Evolutionary conservation across 2,797 vertebrate genomes (phyloP).

Genomic region (Pterois miles): DNA sequence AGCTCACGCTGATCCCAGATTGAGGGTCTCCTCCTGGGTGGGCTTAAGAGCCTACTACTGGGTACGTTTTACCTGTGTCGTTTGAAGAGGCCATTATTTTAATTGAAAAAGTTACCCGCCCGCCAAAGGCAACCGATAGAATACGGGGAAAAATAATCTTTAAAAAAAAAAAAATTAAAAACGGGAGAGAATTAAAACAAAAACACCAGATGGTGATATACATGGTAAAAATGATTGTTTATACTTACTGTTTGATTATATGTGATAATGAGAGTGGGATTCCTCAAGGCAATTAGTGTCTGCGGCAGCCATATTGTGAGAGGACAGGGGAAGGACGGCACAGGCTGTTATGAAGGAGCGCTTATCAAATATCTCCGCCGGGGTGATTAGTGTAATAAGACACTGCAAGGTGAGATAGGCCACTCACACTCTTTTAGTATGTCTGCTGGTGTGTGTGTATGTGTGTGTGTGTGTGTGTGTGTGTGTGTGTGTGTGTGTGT

Average conservation of each 20-base stretch:
- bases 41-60: slow-evolving; percentile 68
- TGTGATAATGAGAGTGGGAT: slow-evolving; percentile 82
- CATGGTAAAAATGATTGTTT: slow-evolving; percentile 80
- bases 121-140: slow-evolving; percentile 63
- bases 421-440: slow-evolving; percentile 62
- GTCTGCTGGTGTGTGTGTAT: slow-evolving; percentile 21
- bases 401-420: slow-evolving; percentile 78
- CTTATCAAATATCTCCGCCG: slow-evolving; percentile 77
- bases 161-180: slow-evolving; percentile 14
- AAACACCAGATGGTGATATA: slow-evolving; percentile 81
- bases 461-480: slow-evolving; percentile 10
- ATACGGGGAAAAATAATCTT: neutral
- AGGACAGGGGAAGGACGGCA: slow-evolving; percentile 79
- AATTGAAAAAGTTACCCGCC: slow-evolving; percentile 74
- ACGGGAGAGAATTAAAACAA: slow-evolving; percentile 62
- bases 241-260: slow-evolving; percentile 85
- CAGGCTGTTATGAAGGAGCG: slow-evolving; percentile 71
- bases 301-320: slow-evolving; percentile 79
- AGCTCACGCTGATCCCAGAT: slow-evolving; percentile 62
- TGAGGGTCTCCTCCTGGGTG: slow-evolving; percentile 72
- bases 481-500: slow-evolving; percentile 21
- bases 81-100: slow-evolving; percentile 76
- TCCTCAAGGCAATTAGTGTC: slow-evolving; percentile 82
- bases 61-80: slow-evolving; percentile 61
- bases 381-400: slow-evolving; percentile 81